Conservation (phyloP, 2,113 vertebrate species). For the Mirza zaza region DNA sequence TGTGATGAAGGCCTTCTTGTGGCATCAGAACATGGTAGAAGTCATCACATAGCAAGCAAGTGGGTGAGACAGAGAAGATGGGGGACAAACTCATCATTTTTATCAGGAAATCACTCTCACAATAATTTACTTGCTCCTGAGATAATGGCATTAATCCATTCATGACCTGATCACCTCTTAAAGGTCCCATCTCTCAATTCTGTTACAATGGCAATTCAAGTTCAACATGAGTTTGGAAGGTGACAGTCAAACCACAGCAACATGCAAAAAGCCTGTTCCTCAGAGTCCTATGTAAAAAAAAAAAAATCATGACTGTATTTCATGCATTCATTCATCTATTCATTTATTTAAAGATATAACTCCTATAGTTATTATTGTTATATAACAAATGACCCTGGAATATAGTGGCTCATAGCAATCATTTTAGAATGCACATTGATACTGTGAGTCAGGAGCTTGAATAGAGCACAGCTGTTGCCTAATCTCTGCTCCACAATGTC, state of each 20-base stretch:
- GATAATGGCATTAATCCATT: not conserved
- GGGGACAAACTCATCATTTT: not conserved
- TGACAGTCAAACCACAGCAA: not conserved
- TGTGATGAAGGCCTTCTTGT: not conserved
- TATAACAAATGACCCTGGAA: not conserved
- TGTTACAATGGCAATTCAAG: not conserved
- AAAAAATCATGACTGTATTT: not conserved
- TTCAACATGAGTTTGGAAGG: not conserved
- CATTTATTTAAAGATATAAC: not conserved
- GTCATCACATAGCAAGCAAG: not conserved
- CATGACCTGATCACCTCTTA: not conserved
- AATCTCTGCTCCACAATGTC: not conserved
- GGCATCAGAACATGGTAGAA: not conserved
- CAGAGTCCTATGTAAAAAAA: not conserved
- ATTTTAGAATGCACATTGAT: not conserved
- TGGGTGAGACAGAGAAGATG: not conserved
- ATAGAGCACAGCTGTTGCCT: not conserved
- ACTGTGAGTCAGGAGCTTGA: not conserved
- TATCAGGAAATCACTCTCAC: not conserved
- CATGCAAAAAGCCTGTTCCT: not conserved
- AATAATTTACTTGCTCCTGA: not conserved
- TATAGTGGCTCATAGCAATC: not conserved
- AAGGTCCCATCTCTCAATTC: not conserved
- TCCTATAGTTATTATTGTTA: not conserved
- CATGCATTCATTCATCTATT: not conserved